phyloP scores from a whole-genome alignment of 1,140 invertebrate species.

The Drosophila pallidifrons region DNA sequence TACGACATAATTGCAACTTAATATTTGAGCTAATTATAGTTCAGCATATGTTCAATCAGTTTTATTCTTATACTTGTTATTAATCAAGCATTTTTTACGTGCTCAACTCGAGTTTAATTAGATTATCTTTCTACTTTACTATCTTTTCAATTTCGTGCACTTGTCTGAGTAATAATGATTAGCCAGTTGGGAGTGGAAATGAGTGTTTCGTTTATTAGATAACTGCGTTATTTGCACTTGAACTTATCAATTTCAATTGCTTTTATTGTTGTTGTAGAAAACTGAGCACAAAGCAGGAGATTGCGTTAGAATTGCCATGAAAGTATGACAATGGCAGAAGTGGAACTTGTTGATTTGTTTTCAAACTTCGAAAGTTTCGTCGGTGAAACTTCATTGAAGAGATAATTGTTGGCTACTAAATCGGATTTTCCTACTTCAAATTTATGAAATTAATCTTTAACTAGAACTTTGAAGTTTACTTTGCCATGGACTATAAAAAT shows the following conservation, averaged over 20 bases:
- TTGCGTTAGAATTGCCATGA: not conserved
- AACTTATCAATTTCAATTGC: not conserved
- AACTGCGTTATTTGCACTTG: constrained; percentile 17
- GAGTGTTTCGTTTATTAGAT: not conserved
- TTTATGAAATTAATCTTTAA: no score
- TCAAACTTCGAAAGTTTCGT: not conserved
- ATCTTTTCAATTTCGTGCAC: not conserved
- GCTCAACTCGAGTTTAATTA: not conserved
- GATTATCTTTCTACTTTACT: not conserved
- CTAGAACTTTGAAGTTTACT: no score
- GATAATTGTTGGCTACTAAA: no score
- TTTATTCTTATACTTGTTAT: not conserved
- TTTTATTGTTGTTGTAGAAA: not conserved
- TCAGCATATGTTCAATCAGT: no score
- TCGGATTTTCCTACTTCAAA: no score
- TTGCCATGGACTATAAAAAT: no score
- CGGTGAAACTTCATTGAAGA: not conserved
- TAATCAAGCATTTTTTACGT: constrained; percentile 1
- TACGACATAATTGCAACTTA: no score
- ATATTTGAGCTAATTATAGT: no score
- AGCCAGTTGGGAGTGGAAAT: not conserved
- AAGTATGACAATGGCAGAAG: not conserved
- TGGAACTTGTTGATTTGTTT: not conserved
- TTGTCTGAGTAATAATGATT: not conserved
- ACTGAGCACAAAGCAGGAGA: not conserved